Evolutionary conservation across 2,797 vertebrate species (phyloP).

Genomic region (Euphonia xanthogaster): DNA sequence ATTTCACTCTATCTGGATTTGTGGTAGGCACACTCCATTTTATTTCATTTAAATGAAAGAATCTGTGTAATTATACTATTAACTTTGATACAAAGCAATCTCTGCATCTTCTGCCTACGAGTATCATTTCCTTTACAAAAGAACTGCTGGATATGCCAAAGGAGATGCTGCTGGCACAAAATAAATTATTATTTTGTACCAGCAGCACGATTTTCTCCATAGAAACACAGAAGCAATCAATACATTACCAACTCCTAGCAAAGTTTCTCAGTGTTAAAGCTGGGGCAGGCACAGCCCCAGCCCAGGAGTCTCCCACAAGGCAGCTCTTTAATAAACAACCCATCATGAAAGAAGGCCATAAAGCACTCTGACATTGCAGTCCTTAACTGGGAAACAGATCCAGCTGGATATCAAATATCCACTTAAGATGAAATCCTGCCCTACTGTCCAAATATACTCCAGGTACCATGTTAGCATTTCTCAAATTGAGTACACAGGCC

Average conservation of each 20-base stretch:
- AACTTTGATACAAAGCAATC: not conserved
- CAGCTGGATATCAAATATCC: not conserved
- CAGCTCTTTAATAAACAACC: slow-evolving; percentile 48
- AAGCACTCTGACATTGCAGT: not conserved
- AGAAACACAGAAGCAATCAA: not conserved
- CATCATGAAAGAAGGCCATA: not conserved
- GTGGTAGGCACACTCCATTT: not conserved
- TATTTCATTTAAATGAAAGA: not conserved
- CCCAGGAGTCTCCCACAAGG: slow-evolving; percentile 47
- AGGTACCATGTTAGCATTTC: not conserved
- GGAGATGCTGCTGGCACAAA: not conserved
- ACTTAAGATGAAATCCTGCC: not conserved
- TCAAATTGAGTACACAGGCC: not conserved
- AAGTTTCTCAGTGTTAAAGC: slow-evolving; percentile 76
- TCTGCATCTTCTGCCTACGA: not conserved
- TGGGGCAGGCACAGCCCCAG: slow-evolving; percentile 78
- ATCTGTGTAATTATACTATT: not conserved
- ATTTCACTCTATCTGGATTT: not conserved
- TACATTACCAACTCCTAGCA: slow-evolving; percentile 65
- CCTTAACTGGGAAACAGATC: slow-evolving; percentile 2
- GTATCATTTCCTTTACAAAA: not conserved
- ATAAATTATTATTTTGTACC: not conserved
- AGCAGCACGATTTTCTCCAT: not conserved
- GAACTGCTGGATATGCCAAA: not conserved
- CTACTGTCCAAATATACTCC: not conserved